Base-by-base conservation (phyloP, 2,797 vertebrate species). In the Danio albolineatus region DNA sequence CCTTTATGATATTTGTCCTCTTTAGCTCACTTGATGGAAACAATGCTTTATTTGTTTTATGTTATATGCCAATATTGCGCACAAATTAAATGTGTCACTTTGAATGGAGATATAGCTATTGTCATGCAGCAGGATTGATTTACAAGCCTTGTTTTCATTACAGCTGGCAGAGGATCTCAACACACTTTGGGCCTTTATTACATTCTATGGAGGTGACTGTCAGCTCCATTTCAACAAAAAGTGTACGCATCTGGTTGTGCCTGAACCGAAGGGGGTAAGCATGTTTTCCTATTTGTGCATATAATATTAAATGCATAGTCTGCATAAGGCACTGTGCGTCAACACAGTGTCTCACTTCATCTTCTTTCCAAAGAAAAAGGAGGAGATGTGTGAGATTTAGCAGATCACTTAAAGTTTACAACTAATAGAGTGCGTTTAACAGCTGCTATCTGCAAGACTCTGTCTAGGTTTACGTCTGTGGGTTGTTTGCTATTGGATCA, bases 121-220 rank as follows among this genome's bases (percentile, higher is more conserved):
- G 17, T 69, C 12, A 48, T 21, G 12, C 44, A 46, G 44, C 54
- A 39, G 54, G 6, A 7, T 73, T 7, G 56, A 19, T 67, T 53
- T 59, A 53, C 4, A 2, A n/a, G 6, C 49, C 21, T 41, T 49
- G 2, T 36, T 43, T 28, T 8, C 60, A 6, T 62, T 41, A 17
- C 84, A 99, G 98, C 94, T 99, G 65, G 91, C 91, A 41, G 96
- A 95, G 46, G 98, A 99, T 88, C 95, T 98, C 79, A 96, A 88
- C 51, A 78, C 94, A 1, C 92, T 99, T 71, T 99, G 98, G 98
- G 98, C 98, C 44, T 93, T 97, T 86, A 87, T 99, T 56, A 98
- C 98, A 2, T 99, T 97, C 90, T 95, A 98, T 82, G 98, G 98
- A 67, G 98, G 98, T 10, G 95, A 94, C 67, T 99, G 97, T 92